Conservation (phyloP, 1,140 invertebrate genomes). For the Cyclargus thomasi region DNA sequence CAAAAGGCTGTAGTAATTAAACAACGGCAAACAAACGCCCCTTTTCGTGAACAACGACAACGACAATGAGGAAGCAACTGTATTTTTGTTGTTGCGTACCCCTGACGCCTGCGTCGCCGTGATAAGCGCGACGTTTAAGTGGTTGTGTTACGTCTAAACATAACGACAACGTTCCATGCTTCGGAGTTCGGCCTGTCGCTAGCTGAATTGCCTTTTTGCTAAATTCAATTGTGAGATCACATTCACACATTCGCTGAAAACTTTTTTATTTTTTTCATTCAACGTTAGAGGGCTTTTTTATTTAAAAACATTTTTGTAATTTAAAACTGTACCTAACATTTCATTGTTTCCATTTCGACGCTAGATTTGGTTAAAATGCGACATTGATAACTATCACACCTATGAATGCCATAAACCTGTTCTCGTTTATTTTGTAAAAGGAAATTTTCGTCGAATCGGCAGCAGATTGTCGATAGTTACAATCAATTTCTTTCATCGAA, state of each 20-base stretch:
- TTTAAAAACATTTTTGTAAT: slow-evolving; percentile 1
- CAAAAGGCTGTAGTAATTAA: slow-evolving; percentile 65
- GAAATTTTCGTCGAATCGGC: not conserved
- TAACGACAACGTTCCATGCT: slow-evolving; percentile 19
- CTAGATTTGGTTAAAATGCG: not conserved
- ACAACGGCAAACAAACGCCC: slow-evolving; percentile 50
- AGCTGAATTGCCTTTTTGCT: slow-evolving; percentile 24
- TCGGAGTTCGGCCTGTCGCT: slow-evolving; percentile 20
- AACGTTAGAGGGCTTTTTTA: not conserved
- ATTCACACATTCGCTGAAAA: slow-evolving; percentile 12
- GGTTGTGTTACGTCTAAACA: slow-evolving; percentile 21
- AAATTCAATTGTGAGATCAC: slow-evolving; percentile 17
- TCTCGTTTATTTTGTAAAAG: no score
- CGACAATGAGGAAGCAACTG: slow-evolving; percentile 57
- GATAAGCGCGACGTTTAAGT: slow-evolving; percentile 42
- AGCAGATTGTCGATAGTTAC: not conserved
- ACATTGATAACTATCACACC: no score
- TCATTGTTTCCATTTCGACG: not conserved
- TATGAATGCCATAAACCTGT: no score
- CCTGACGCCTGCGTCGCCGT: slow-evolving; percentile 45
- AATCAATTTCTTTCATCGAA: not conserved
- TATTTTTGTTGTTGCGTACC: slow-evolving; percentile 64
- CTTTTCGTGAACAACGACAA: slow-evolving; percentile 41
- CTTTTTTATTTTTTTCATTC: slow-evolving; percentile 8
- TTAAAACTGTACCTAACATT: not conserved